Evolutionary conservation across 2,888 invertebrate genomes (phyloP).

Genomic region (Habroteleia sp.): DNA sequence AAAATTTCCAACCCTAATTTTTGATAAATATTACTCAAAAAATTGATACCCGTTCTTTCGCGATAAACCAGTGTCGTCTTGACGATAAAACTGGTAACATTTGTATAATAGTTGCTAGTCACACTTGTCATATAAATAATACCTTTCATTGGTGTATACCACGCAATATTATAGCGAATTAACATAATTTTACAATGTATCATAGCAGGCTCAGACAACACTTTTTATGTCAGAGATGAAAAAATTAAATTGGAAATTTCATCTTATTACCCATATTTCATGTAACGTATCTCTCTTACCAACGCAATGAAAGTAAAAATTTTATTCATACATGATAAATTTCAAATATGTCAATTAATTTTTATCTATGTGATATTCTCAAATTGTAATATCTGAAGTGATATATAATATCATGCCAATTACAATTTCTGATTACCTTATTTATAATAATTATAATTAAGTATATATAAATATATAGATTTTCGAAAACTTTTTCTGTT

Average conservation of each 20-base stretch:
- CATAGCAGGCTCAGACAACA: conserved; percentile 44
- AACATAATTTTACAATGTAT: conserved; percentile 71
- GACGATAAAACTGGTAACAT: conserved; percentile 43
- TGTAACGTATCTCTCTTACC: background rate
- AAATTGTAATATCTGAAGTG: too few relatives aligned
- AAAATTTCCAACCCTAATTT: conserved; percentile 9
- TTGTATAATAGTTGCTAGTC: conserved; percentile 52
- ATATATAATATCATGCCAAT: too few relatives aligned
- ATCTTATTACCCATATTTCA: background rate
- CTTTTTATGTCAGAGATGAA: conserved; percentile 33
- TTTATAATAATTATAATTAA: too few relatives aligned
- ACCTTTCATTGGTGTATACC: conserved; percentile 62
- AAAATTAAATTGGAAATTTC: conserved; percentile 39
- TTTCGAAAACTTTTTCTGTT: too few relatives aligned
- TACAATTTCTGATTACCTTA: too few relatives aligned
- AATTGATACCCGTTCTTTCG: conserved; percentile 35
- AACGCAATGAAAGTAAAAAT: too few relatives aligned
- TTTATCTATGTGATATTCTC: too few relatives aligned
- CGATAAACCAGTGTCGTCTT: conserved; percentile 15
- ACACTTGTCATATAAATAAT: conserved; percentile 68
- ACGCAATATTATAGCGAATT: conserved; percentile 68
- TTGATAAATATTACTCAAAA: conserved; percentile 22
- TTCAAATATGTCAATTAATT: too few relatives aligned
- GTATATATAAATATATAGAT: too few relatives aligned
- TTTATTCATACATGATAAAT: too few relatives aligned